A percentile compares a stretch with the other conserved stretches of the same genome.
phyloP scores from a whole-genome alignment of 2,888 invertebrate genomes.

The Octonoba sinensis region DNA sequence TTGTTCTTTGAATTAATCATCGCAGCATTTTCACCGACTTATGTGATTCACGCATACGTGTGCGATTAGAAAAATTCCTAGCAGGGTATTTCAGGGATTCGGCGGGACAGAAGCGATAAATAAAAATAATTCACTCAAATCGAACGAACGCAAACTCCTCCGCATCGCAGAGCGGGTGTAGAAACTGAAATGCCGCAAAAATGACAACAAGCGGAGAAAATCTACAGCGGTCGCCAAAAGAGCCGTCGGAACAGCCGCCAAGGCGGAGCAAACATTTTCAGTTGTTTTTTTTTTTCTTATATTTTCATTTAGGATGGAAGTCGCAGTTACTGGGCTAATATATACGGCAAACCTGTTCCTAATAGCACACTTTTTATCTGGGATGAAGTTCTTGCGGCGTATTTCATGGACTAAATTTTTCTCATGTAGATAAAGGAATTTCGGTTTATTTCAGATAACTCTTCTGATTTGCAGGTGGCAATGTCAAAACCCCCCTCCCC shows the following conservation, averaged over 20 bases:
- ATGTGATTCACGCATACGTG: no score
- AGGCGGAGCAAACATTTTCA: neutral
- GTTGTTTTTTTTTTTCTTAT: neutral
- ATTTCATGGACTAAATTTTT: no score
- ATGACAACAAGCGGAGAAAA: conserved; percentile 12
- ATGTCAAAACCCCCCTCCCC: no score
- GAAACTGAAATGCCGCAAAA: conserved; percentile 23
- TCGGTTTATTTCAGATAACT: no score
- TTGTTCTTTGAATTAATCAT: no score
- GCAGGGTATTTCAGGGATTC: no score
- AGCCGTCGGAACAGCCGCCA: conserved; percentile 24
- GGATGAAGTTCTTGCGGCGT: neutral
- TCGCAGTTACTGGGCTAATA: conserved; percentile 37
- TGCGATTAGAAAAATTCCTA: no score
- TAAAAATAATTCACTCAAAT: neutral
- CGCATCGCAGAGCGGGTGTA: no score
- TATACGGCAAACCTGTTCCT: conserved; percentile 56
- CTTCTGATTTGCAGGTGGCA: no score
- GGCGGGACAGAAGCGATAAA: neutral
- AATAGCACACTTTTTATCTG: conserved; percentile 3
- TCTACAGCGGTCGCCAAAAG: neutral
- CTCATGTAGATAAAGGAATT: no score
- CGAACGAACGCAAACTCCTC: neutral
- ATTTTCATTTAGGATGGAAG: neutral
- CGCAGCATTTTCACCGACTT: no score